phyloP scores from a whole-genome alignment of 2,888 invertebrate genomes.

The Cheilosia grossa region DNA sequence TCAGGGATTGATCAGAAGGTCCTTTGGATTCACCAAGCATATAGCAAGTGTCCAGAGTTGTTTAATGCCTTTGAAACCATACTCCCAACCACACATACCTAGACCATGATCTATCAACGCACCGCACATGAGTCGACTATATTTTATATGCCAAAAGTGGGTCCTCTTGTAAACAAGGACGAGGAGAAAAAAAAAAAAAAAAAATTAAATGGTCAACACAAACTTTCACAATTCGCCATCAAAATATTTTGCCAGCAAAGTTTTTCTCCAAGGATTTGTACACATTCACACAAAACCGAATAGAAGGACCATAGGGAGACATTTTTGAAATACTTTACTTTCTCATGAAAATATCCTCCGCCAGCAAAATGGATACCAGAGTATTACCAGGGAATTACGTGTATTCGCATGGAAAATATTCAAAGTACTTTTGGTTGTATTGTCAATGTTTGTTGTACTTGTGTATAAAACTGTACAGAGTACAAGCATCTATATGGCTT shows the following conservation, averaged over 20 bases:
- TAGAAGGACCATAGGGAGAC: constrained; percentile 51
- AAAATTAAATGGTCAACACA: background rate
- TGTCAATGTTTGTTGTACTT: background rate
- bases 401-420: constrained; percentile 71
- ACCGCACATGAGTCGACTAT: background rate
- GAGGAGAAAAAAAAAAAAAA: background rate
- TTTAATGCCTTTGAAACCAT: background rate
- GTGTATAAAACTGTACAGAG: background rate
- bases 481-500: background rate
- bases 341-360: constrained; percentile 59
- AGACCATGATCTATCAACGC: background rate
- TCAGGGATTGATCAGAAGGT: background rate
- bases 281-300: constrained; percentile 10
- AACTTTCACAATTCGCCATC: constrained; percentile 57
- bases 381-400: constrained; percentile 71
- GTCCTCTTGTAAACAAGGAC: constrained; percentile 2
- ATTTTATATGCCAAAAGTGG: constrained; percentile 5
- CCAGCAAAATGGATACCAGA: constrained; percentile 67
- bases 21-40: background rate
- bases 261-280: constrained; percentile 17
- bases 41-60: background rate
- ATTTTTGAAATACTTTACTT: constrained; percentile 66
- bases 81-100: background rate
- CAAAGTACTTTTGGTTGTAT: constrained; percentile 53
- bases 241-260: constrained; percentile 55